Evolutionary conservation across 2,113 vertebrate genomes (phyloP).

Genomic region (Sander lucioperca): DNA sequence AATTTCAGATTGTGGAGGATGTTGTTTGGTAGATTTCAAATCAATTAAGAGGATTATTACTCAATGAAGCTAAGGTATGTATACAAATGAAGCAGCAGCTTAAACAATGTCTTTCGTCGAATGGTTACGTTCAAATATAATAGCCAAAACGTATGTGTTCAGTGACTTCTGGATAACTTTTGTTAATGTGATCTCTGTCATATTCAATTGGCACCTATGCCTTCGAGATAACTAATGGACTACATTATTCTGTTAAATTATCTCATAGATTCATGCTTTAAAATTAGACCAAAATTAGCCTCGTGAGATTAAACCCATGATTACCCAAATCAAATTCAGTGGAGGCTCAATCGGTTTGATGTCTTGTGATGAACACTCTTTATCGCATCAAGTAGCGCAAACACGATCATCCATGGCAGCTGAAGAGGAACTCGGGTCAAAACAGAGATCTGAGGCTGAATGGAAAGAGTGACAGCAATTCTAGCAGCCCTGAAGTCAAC

Average conservation of each 20-base stretch:
- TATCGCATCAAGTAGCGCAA: slow-evolving; percentile 13
- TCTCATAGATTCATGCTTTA: slow-evolving; percentile 26
- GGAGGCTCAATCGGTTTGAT: slow-evolving; percentile 8
- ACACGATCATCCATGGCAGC: background rate
- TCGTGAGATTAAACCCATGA: slow-evolving; percentile 27
- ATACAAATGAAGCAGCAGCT: slow-evolving; percentile 3
- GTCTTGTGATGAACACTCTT: slow-evolving; percentile 40
- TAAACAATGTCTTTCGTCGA: background rate
- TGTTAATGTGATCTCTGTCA: slow-evolving; percentile 10
- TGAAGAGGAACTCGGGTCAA: background rate
- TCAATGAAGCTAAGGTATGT: background rate
- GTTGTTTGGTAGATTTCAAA: background rate
- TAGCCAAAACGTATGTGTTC: background rate
- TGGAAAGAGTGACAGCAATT: slow-evolving; percentile 53
- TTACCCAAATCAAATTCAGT: slow-evolving; percentile 43
- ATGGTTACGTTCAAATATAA: background rate
- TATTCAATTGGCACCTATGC: slow-evolving; percentile 18
- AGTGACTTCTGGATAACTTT: slow-evolving; percentile 1
- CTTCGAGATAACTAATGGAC: slow-evolving; percentile 11
- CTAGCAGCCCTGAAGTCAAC: slow-evolving; percentile 24
- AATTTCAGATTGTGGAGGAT: background rate
- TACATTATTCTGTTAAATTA: slow-evolving; percentile 17
- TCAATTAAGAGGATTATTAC: slow-evolving; percentile 1
- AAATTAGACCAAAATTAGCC: slow-evolving; percentile 43
- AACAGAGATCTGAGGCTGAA: slow-evolving; percentile 6